phyloP scores from a whole-genome alignment of 1,140 invertebrate species.

The Lepidurus apus region DNA sequence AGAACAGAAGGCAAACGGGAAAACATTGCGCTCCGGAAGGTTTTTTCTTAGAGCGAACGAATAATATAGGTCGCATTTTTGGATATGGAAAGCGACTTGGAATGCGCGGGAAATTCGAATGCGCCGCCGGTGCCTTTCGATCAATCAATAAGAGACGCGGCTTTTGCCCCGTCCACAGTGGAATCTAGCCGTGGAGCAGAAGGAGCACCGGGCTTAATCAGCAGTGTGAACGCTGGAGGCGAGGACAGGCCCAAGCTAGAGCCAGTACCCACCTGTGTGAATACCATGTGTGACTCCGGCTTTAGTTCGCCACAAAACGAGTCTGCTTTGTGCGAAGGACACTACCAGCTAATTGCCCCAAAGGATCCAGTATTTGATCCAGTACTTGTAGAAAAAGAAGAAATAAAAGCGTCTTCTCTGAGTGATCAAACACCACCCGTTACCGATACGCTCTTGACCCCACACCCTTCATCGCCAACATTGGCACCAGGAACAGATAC shows the following conservation, averaged over 20 bases:
- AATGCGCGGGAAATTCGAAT: conserved; percentile 17
- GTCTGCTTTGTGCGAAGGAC: not conserved
- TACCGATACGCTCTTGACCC: too few species aligned
- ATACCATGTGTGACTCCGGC: conserved; percentile 14
- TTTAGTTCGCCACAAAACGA: conserved; percentile 6
- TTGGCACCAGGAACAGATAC: too few species aligned
- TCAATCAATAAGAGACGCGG: conserved; percentile 19
- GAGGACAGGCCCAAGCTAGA: not conserved
- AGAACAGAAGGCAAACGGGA: too few species aligned
- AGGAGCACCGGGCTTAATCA: not conserved
- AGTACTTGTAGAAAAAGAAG: not conserved
- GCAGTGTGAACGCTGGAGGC: not conserved
- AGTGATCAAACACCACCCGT: too few species aligned
- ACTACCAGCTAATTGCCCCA: not conserved
- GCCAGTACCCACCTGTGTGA: conserved; percentile 9
- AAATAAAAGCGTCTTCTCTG: too few species aligned
- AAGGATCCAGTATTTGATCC: not conserved
- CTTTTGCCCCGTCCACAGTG: not conserved
- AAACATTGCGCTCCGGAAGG: too few species aligned
- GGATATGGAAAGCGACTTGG: not conserved
- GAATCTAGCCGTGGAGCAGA: not conserved
- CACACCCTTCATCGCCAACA: too few species aligned
- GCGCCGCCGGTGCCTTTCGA: not conserved
- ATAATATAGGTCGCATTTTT: not conserved
- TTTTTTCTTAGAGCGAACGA: not conserved